Conservation (phyloP, 2,797 vertebrate species). For the Gastrophryne carolinensis region DNA sequence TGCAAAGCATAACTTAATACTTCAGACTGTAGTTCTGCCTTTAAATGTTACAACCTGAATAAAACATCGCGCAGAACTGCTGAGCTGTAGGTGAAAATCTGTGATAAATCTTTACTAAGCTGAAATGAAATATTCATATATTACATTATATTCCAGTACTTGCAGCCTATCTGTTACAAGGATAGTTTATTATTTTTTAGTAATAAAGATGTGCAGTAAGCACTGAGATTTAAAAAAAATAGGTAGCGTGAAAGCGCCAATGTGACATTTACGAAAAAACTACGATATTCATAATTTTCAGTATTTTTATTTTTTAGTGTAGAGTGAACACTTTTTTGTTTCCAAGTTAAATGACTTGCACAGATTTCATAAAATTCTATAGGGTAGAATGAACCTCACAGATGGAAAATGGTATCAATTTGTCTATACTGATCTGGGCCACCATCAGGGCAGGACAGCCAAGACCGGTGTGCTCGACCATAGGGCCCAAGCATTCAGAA, state of each 20-base stretch:
- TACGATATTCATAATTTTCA: conserved; percentile 22
- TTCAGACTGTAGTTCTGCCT: conserved; percentile 52
- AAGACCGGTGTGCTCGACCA: too few relatives aligned
- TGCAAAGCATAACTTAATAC: conserved; percentile 49
- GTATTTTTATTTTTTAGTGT: background rate
- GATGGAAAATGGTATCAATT: too few relatives aligned
- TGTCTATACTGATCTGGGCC: too few relatives aligned
- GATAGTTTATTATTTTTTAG: conserved; percentile 50
- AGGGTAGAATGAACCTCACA: too few relatives aligned
- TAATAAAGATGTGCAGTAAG: conserved; percentile 59
- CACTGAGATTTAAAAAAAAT: conserved; percentile 47
- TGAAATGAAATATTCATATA: conserved; percentile 51
- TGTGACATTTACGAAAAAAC: conserved; percentile 26
- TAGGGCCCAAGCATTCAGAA: too few relatives aligned
- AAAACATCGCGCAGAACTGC: conserved; percentile 54
- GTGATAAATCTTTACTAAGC: conserved; percentile 56
- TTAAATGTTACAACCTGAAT: conserved; percentile 57
- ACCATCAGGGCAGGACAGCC: too few relatives aligned
- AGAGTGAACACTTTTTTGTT: background rate
- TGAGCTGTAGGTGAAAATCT: conserved; percentile 53
- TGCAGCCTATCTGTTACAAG: conserved; percentile 52
- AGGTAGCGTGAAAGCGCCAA: conserved; percentile 39
- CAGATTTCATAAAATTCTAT: background rate
- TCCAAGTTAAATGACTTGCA: background rate
- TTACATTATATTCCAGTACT: conserved; percentile 44